phyloP scores from a whole-genome alignment of 1,140 invertebrate species.

The Lasioglossum baleicum region DNA sequence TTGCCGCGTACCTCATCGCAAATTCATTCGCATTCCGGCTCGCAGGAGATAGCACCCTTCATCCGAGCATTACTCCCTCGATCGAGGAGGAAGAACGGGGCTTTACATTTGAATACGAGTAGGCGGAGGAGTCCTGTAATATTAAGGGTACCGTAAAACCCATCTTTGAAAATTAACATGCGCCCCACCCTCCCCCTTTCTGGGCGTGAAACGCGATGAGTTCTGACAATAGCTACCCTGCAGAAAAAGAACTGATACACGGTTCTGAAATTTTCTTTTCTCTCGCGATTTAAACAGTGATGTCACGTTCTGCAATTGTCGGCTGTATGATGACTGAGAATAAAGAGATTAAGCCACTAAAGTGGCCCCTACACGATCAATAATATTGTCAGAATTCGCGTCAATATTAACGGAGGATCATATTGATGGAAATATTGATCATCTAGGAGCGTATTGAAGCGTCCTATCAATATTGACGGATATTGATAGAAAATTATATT shows the following conservation, averaged over 20 bases:
- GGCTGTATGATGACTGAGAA: too few species aligned
- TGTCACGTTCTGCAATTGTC: too few species aligned
- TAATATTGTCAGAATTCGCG: too few species aligned
- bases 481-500: too few species aligned
- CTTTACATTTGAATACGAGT: conserved; percentile 49
- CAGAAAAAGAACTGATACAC: background rate
- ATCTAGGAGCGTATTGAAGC: too few species aligned
- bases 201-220: background rate
- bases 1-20: conserved; percentile 43
- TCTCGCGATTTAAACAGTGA: background rate
- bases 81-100: conserved; percentile 37
- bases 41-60: conserved; percentile 44
- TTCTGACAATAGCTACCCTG: background rate
- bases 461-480: too few species aligned
- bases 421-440: too few species aligned
- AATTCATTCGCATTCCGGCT: conserved; percentile 58
- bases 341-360: too few species aligned
- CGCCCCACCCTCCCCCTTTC: background rate
- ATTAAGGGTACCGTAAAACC: conserved; percentile 1
- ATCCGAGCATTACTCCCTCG: conserved; percentile 49
- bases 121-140: conserved; percentile 17
- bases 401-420: too few species aligned
- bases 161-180: conserved; percentile 2
- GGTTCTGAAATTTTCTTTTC: background rate
- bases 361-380: too few species aligned